Base-by-base conservation (phyloP, 2,113 vertebrate genomes). In the Serinus canaria region DNA sequence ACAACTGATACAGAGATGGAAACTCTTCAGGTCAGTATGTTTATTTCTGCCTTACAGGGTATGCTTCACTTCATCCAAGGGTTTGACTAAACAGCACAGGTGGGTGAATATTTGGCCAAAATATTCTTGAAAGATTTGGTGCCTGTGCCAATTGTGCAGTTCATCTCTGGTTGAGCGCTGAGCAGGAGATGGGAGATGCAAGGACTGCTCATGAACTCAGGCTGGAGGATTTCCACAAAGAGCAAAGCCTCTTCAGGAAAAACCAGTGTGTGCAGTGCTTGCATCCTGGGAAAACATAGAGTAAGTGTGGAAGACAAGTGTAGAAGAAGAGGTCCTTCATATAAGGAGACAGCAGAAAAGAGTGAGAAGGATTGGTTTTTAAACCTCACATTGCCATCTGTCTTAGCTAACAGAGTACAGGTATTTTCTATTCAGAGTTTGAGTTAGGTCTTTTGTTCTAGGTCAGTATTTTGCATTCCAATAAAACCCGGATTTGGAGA, bases 171-270 rank as follows among this genome's bases (percentile, higher is more conserved):
- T 39, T 18, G 43, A 21, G 14, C 43, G 37, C 15, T 82, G 15
- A 83, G 16, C 8, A 52, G 25, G 25, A 72, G 27, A 59, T 39
- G 13, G 35, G 37, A 68, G 39, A 27, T n/a, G 11, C 8, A 63
- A 76, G 25, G 8, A 58, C 7, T 3, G 0, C 5, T 70, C 27
- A 69, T 1, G 4, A 74, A 10, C 0, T 0, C 23, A 72, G 18
- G 4, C 7, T 82, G 35, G 15, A 83, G 9, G 25, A 76, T 43
- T 83, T 43, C 33, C 33, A 33, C 11, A 76, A 47, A 60, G 16
- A 55, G 2, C 4, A 78, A 84, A 82, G 2, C 3, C 6, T 8
- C 15, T 46, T 83, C 31, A 90, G 37, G 47, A 69, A 87, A 68
- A n/a, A 33, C 18, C 69, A 18, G 2, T 23, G 9, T 1, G 1